Conservation (phyloP, 2,797 vertebrate species). For the Chromis chromis region DNA sequence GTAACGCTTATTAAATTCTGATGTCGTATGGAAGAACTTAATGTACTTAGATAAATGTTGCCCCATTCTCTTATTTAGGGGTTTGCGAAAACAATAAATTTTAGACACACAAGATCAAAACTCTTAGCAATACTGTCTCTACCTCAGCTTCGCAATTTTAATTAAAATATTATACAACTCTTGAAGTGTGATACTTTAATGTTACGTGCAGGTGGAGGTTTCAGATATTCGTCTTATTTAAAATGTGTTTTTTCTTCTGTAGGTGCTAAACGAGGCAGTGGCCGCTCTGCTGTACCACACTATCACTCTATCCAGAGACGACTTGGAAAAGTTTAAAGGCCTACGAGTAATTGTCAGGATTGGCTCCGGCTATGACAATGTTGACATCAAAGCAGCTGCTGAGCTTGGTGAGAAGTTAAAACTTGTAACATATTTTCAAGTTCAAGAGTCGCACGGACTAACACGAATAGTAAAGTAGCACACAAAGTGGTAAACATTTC, state of each 20-base stretch:
- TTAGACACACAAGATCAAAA: too few relatives aligned
- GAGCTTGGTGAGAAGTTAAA: slow-evolving; percentile 85
- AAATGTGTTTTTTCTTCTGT: slow-evolving; percentile 6
- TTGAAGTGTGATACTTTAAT: too few relatives aligned
- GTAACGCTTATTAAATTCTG: background rate
- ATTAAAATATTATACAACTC: too few relatives aligned
- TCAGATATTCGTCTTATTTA: background rate
- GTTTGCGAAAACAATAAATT: too few relatives aligned
- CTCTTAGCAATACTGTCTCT: too few relatives aligned
- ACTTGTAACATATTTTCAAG: background rate
- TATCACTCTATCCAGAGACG: slow-evolving; percentile 91
- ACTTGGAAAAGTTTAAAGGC: slow-evolving; percentile 93
- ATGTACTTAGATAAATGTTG: too few relatives aligned
- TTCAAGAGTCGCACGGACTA: background rate
- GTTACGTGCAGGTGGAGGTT: background rate
- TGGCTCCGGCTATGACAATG: slow-evolving; percentile 91
- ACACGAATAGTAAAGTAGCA: background rate
- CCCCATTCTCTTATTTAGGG: too few relatives aligned
- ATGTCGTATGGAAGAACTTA: background rate
- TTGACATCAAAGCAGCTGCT: slow-evolving; percentile 92
- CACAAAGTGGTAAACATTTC: background rate
- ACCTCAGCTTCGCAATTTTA: too few relatives aligned
- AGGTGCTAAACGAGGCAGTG: slow-evolving; percentile 93
- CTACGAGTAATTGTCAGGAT: slow-evolving; percentile 92
- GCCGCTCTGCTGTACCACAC: slow-evolving; percentile 93